Base-by-base conservation (phyloP, 2,888 invertebrate genomes). In the Ecliptopera silaceata region DNA sequence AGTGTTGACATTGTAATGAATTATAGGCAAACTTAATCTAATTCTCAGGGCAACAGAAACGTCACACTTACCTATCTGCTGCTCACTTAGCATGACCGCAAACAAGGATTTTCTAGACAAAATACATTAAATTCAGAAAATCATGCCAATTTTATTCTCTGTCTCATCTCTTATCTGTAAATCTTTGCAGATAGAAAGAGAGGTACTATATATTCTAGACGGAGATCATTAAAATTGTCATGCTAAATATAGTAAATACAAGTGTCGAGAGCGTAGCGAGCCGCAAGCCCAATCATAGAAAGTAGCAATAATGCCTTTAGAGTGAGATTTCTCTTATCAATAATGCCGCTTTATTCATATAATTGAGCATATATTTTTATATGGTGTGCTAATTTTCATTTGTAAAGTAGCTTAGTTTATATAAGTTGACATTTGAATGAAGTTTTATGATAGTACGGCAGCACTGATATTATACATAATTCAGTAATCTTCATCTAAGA, bases 341-440 rank as follows among this genome's bases (percentile, higher is more conserved):
- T 52, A 32, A 69, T 66, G 68, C 68, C 68, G 67, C 64, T 70
- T 70, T 67, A 69, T 64, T 67, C 36, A 53, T 69, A 67, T 70
- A 71, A 66, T 66, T 66, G 67, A 68, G 66, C 63, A 52, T 64
- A 69, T 75, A 70, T 75, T 73, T 74, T 75, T 75, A 64, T 72
- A 75, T 65, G 47, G 54, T 64, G 59, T 65, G 58, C 67, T 42
- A 58, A 60, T 57, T 57, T 52, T 48, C 12, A 56, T 56, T 56
- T 49, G 45, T 55, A 58, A 63, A 61, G 13, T 31, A 5, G 43
- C 11, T 13, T 49, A 48, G 34, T 38, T 39, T 41, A n/a, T n/a
- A 12, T 39, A 36, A 36, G 13, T 15, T 43, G 12, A 22, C 31
- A 31, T 31, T 18, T 29, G 26, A 18, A 31, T 17, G n/a, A 31